phyloP scores from a whole-genome alignment of 2,113 vertebrate genomes.

The Syngnathus floridae region DNA sequence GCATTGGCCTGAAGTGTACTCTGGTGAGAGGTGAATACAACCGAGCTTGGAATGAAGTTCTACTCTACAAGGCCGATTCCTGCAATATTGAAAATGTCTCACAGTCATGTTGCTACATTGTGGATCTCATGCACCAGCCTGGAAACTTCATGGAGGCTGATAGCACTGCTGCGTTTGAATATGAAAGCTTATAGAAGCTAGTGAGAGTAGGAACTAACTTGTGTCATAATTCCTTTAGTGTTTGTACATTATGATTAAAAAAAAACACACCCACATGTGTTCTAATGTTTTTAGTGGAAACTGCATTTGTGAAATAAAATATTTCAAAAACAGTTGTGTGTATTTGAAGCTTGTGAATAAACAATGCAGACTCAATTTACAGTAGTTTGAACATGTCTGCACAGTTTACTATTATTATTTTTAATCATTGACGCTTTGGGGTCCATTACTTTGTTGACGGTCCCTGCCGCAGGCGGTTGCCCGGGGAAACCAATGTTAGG shows the following conservation, averaged over 20 bases:
- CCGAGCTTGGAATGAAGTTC: constrained; percentile 87
- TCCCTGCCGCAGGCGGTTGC: neutral
- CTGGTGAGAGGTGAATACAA: constrained; percentile 78
- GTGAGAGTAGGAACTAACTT: too few species aligned
- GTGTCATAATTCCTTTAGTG: neutral
- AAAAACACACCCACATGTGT: too few species aligned
- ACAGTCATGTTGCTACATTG: constrained; percentile 65
- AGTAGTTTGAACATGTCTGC: neutral
- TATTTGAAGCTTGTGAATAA: too few species aligned
- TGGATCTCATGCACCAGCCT: constrained; percentile 85
- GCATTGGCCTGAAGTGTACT: constrained; percentile 74
- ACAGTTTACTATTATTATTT: neutral
- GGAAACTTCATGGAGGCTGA: constrained; percentile 71
- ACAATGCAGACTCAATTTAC: too few species aligned
- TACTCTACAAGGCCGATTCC: constrained; percentile 57
- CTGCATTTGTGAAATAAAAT: too few species aligned
- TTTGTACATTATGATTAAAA: neutral
- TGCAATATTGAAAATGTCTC: constrained; percentile 40
- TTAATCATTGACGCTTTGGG: neutral
- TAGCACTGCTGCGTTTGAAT: constrained; percentile 70
- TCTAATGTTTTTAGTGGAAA: too few species aligned
- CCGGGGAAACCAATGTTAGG: neutral
- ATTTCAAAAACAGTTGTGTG: too few species aligned
- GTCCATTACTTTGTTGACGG: constrained; percentile 1
- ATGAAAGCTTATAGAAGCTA: constrained; percentile 53